Evolutionary conservation across 2,113 vertebrate genomes (phyloP).

Genomic region (Felis chaus): DNA sequence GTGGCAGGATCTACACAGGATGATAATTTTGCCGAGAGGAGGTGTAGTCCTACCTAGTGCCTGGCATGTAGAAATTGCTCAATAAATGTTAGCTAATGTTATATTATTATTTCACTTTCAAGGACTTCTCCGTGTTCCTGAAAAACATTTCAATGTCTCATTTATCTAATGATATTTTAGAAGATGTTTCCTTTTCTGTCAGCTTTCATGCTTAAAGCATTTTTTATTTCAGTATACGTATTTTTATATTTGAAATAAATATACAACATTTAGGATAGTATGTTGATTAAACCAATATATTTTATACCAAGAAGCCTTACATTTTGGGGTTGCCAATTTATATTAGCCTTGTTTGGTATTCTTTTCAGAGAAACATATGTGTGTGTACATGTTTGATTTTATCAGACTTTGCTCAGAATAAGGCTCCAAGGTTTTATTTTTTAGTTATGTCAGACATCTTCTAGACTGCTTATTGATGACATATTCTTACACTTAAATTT

Average conservation of each 20-base stretch:
- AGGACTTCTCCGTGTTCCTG: not conserved
- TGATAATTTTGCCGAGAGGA: not conserved
- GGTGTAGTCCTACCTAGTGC: not conserved
- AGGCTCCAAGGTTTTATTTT: not conserved
- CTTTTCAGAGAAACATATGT: conserved; percentile 24
- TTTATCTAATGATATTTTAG: conserved; percentile 24
- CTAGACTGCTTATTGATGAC: conserved; percentile 45
- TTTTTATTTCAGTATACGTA: conserved; percentile 34
- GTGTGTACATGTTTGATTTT: not conserved
- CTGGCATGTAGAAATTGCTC: not conserved
- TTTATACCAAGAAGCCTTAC: not conserved
- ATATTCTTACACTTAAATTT: conserved; percentile 37
- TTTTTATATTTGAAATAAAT: conserved; percentile 50
- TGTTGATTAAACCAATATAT: not conserved
- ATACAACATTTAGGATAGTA: not conserved
- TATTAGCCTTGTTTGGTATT: not conserved
- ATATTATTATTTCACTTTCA: not conserved
- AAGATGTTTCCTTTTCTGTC: conserved; percentile 32
- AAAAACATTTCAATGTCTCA: not conserved
- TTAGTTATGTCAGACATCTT: conserved; percentile 9
- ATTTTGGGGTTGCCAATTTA: not conserved
- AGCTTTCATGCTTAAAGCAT: not conserved
- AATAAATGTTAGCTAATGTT: not conserved
- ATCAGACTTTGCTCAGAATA: conserved; percentile 36
- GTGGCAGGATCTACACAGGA: not conserved